Percentiles rank a stretch among this genome's conserved stretches.
Conservation (phyloP, 2,113 vertebrate genomes). For the Collichthys lucidus region DNA sequence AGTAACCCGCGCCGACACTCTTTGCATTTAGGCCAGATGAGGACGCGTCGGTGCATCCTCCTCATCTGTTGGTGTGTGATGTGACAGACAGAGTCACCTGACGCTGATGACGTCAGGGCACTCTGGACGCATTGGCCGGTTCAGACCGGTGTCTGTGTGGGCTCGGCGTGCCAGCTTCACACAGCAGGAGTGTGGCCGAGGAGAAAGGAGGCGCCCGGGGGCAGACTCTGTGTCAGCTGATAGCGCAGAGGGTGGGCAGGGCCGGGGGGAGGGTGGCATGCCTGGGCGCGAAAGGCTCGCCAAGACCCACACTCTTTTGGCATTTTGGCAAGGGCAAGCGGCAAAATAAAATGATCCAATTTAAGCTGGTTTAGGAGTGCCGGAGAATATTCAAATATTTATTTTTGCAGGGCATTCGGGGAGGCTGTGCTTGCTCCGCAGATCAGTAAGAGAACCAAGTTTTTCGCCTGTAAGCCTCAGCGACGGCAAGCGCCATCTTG, state of each 20-base stretch:
- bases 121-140: constrained; percentile 67
- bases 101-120: constrained; percentile 28
- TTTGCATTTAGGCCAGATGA: constrained; percentile 24
- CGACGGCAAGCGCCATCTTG: constrained; percentile 65
- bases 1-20: not conserved
- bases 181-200: constrained; percentile 80
- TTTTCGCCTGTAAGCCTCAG: constrained; percentile 61
- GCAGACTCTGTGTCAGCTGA: constrained; percentile 87
- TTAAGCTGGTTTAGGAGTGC: constrained; percentile 86
- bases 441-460: constrained; percentile 74
- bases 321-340: constrained; percentile 87
- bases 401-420: constrained; percentile 82
- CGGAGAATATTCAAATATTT: constrained; percentile 88
- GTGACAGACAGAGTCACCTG: constrained; percentile 48
- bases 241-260: constrained; percentile 85
- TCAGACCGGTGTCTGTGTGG: constrained; percentile 58
- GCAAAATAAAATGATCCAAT: constrained; percentile 86
- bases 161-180: constrained; percentile 70
- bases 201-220: constrained; percentile 79
- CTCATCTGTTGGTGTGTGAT: not conserved
- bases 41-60: constrained; percentile 32
- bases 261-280: constrained; percentile 74
- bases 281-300: constrained; percentile 77
- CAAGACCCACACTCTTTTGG: constrained; percentile 87
- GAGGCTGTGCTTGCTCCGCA: constrained; percentile 73